Evolutionary conservation across 1,140 invertebrate species (phyloP), one percentile per base, ranked within the genome.

Genomic region (Habropoda laboriosa): DNA sequence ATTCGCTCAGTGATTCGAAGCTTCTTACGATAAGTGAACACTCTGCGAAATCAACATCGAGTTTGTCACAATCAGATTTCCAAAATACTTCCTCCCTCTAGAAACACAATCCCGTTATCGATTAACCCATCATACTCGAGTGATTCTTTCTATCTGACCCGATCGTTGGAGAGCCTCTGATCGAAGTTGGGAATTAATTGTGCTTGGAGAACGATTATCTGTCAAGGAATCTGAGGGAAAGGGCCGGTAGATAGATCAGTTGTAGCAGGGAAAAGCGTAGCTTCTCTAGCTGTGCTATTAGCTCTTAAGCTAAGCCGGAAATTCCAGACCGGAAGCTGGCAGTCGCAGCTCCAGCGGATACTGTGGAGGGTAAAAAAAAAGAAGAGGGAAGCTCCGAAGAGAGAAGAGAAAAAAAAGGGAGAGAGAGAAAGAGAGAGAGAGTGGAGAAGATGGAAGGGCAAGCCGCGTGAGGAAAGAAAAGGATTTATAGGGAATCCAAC

Each of bases 221-320:
- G 75, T 82, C 49, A 79, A 79, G 82, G 60, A 57, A 58, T 74
- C 42, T 51, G 13, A 27, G 30, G 53, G 53, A 51, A 51, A 51
- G 10, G 51, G 7, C 16, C 45, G 16, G 40, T 18, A 40, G 38
- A 72, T 53, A 55, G 75, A 81, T 84, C 76, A 79, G 75, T 82
- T 57, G 57, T 61, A 45, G 64, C 30, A 32, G 60, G 38, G 60
- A 74, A 55, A 83, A 83, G 70, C 73, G 72, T 57, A 70, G 40
- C 64, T 40, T 63, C 70, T 58, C 57, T 73, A 72, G 61, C 82
- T 77, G 67, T 82, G 87, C 88, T 89, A 90, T 90, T 90, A 90
- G 88, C 89, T 89, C 83, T 90, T 86, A 90, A 87, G 85, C 73
- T 89, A 88, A 90, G 84, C 88, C 85, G 88, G 87, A 90, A 90